phyloP scores from a whole-genome alignment of 2,888 invertebrate genomes.

The Epinotia nisella region DNA sequence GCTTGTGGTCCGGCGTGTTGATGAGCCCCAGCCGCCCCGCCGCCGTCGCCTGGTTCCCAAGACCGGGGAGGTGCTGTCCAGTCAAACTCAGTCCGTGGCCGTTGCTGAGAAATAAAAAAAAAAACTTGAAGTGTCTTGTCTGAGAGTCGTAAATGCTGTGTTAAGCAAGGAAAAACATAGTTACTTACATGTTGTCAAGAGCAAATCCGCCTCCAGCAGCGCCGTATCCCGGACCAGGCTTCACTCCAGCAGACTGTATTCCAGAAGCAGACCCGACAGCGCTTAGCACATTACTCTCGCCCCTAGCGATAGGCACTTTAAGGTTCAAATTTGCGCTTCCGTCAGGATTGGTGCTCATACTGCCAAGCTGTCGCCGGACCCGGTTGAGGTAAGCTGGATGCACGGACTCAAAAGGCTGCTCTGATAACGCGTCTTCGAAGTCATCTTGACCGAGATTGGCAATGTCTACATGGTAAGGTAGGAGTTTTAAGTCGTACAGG shows the following conservation, averaged over 20 bases:
- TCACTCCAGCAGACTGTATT: conserved; percentile 48
- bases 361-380: conserved; percentile 39
- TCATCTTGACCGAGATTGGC: conserved; percentile 15
- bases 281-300: conserved; percentile 45
- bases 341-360: conserved; percentile 46
- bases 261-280: conserved; percentile 45
- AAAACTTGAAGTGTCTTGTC: neutral
- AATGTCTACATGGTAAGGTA: conserved; percentile 21
- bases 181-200: conserved; percentile 63
- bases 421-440: conserved; percentile 27
- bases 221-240: conserved; percentile 47
- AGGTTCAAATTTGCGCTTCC: conserved; percentile 44
- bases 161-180: neutral
- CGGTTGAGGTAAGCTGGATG: conserved; percentile 32
- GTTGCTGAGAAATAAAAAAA: conserved; percentile 32
- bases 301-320: conserved; percentile 46
- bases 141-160: neutral
- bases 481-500: conserved; percentile 22
- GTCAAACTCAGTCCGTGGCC: conserved; percentile 45
- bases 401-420: conserved; percentile 10
- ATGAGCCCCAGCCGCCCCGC: conserved; percentile 49
- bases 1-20: conserved; percentile 48
- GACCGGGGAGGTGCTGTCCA: conserved; percentile 49
- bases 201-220: conserved; percentile 59
- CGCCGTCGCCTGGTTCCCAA: conserved; percentile 50